Conservation (phyloP, 2,797 vertebrate species). For the Enteromius treurensis region DNA sequence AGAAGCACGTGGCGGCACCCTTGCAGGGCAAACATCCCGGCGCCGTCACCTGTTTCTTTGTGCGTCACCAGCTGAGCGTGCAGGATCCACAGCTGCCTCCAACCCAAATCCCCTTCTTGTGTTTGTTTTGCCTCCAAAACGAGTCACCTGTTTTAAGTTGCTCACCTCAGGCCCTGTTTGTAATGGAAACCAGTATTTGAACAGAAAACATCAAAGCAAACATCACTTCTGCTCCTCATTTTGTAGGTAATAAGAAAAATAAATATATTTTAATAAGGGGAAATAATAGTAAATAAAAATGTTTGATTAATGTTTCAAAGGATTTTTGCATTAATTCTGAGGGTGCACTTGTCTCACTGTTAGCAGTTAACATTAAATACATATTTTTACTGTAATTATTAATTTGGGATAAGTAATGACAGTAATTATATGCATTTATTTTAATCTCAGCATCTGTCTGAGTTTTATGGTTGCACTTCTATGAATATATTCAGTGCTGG, state of each 20-base stretch:
- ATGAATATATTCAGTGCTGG: not conserved
- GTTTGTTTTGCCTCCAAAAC: constrained; percentile 31
- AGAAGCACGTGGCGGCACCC: constrained; percentile 12
- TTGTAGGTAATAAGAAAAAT: not conserved
- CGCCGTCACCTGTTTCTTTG: constrained; percentile 58
- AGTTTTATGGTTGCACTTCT: not conserved
- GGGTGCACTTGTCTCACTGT: not conserved
- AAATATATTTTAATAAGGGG: not conserved
- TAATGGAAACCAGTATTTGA: constrained; percentile 34
- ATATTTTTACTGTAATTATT: not conserved
- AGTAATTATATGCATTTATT: not conserved
- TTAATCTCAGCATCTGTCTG: not conserved
- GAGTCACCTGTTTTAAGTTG: constrained; percentile 49
- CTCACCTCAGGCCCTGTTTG: constrained; percentile 37
- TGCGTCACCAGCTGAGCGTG: constrained; percentile 55
- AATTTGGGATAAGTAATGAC: not conserved
- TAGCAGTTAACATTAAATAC: not conserved
- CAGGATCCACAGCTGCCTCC: constrained; percentile 54
- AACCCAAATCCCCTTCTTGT: constrained; percentile 2
- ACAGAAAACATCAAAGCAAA: constrained; percentile 20
- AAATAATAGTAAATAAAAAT: not conserved
- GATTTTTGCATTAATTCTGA: not conserved
- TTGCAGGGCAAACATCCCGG: constrained; percentile 46
- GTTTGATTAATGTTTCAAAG: not conserved
- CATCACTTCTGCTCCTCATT: not conserved